Percentiles rank a stretch among this genome's conserved stretches.
Conservation (phyloP, 1,140 invertebrate species). For the Penaeus vannamei region DNA sequence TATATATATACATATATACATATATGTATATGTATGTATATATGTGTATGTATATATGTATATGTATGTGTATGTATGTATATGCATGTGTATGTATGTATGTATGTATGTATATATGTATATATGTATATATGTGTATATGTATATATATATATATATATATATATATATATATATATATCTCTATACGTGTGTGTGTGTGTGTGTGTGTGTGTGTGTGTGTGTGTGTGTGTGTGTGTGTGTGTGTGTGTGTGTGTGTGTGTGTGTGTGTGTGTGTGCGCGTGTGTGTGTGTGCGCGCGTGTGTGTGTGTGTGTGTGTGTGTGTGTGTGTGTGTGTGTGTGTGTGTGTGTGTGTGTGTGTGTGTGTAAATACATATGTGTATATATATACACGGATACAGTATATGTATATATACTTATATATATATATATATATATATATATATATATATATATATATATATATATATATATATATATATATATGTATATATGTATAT, state of each 20-base stretch:
- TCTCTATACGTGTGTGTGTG: slow-evolving; percentile 75
- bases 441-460: no score
- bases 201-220: neutral
- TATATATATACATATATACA: neutral
- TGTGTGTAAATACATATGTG: no score
- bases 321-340: no score
- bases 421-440: no score
- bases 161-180: slow-evolving; percentile 70
- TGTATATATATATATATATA: slow-evolving; percentile 26
- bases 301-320: no score
- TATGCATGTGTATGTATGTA: slow-evolving; percentile 3
- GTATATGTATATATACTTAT: no score
- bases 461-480: no score
- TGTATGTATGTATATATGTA: slow-evolving; percentile 26
- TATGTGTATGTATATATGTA: slow-evolving; percentile 4
- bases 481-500: no score
- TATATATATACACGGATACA: no score
- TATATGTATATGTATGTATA: slow-evolving; percentile 7
- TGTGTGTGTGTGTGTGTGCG: no score
- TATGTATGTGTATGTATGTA: neutral
- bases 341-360: no score
- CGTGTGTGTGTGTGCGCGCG: no score
- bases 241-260: neutral
- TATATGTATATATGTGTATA: slow-evolving; percentile 6
- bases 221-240: neutral